phyloP scores from a whole-genome alignment of 1,140 invertebrate species.

The Drosophila ogumai region DNA sequence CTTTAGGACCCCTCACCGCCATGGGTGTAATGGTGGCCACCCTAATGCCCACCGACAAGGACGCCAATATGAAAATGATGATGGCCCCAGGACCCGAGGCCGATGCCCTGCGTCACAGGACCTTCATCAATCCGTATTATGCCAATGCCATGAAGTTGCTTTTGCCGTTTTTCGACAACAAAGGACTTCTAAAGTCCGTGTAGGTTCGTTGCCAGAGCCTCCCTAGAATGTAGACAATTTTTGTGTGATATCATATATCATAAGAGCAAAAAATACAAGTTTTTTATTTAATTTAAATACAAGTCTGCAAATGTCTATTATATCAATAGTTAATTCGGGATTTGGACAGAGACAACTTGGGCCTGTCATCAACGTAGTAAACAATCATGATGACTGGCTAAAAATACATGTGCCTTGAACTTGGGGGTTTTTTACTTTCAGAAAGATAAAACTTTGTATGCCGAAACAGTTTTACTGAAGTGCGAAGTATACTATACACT shows the following conservation, averaged over 20 bases:
- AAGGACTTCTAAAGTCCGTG: conserved; percentile 41
- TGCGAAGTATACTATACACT: neutral
- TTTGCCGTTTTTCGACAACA: conserved; percentile 57
- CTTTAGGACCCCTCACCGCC: conserved; percentile 44
- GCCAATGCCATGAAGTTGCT: conserved; percentile 53
- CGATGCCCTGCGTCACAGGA: conserved; percentile 46
- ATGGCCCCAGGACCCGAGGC: conserved; percentile 59
- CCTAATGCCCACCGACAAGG: conserved; percentile 57
- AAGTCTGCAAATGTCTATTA: neutral
- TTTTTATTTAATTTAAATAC: conserved; percentile 3
- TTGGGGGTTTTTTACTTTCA: neutral
- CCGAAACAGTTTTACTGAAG: neutral
- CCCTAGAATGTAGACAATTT: conserved; percentile 4
- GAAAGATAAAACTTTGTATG: conserved; percentile 3
- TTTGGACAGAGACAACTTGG: neutral
- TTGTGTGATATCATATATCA: conserved; percentile 42
- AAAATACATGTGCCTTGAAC: neutral
- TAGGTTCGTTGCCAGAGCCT: neutral
- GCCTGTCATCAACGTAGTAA: neutral
- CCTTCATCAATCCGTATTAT: conserved; percentile 50
- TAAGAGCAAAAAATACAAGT: conserved; percentile 21
- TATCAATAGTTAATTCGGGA: neutral
- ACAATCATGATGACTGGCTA: conserved; percentile 33
- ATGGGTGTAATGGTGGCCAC: conserved; percentile 37
- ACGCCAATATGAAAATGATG: conserved; percentile 59